Base-by-base conservation (phyloP, 2,113 vertebrate genomes). In the Burhinus bistriatus region DNA sequence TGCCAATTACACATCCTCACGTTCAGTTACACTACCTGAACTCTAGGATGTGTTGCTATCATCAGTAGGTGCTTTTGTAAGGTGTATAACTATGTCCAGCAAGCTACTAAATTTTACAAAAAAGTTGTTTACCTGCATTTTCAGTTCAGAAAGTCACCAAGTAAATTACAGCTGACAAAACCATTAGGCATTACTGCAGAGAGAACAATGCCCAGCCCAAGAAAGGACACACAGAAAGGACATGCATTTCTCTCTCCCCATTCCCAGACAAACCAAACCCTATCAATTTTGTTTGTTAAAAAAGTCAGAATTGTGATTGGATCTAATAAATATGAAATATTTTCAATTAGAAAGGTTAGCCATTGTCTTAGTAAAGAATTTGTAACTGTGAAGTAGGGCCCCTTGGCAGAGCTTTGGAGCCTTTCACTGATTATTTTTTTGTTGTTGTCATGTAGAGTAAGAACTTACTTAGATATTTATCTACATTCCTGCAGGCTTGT, bases 401-500 rank as follows among this genome's bases (percentile, higher is more conserved):
- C 20, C 76, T 83, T 86, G 85, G 61, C 81, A 97, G 69, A 78
- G 51, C 57, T 75, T 78, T 92, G 77, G 55, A 92, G 57, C 36
- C 21, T 92, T 87, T 97, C 86, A 55, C 83, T 83, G 64, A 27
- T 89, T 70, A 15, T 69, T 73, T 82, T n/a, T 61, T 85, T 90
- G 42, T 91, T 69, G 49, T 90, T 92, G 30, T 88, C 71, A 47
- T 64, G 83, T 83, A 90, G 55, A 69, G 18, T 57, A 86, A 78
- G 47, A 88, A 68, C 52, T 92, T 27, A 68, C 52, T 92, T 27
- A 80, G 83, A 93, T 96, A 59, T 64, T 90, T 92, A 95, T 89
- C 92, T 95, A 55, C 92, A 68, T 96, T 94, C 95, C 95, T 89
- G 64, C 80, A 96, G 95, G 90, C 79, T 90, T 90, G 85, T 90